These are phyloP conservation scores for Litoditis marina DNA, from an alignment of 2,888 invertebrate genomes.

Conservation along the genomic window DNA sequence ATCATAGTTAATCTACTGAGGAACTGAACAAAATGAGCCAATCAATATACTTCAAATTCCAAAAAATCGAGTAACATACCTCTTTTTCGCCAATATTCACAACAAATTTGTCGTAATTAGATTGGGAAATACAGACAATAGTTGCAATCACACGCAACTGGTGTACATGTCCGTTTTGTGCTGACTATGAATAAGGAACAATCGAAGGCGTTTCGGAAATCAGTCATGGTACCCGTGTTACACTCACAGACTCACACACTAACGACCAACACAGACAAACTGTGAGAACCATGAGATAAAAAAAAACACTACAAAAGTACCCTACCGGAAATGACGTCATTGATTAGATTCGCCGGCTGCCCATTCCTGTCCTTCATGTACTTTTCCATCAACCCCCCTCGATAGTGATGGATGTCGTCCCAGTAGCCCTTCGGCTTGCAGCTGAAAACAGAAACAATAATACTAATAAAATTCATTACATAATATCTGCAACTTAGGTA, in stretches of 20 bases:
- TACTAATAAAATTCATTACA: background rate
- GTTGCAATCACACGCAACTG: no score
- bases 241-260: background rate
- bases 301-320: background rate
- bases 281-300: background rate
- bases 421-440: constrained; percentile 53
- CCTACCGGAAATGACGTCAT: constrained; percentile 45
- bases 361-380: constrained; percentile 60
- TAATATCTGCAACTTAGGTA: background rate
- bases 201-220: no score
- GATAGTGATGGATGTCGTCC: constrained; percentile 47
- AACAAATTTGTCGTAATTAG: no score
- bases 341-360: constrained; percentile 54
- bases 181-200: no score
- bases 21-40: no score
- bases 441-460: constrained; percentile 18
- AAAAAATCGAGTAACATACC: no score
- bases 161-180: no score
- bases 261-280: background rate
- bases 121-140: no score
- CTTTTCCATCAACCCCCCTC: constrained; percentile 50
- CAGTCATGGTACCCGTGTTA: no score
- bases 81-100: no score
- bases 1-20: no score
- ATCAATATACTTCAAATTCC: no score